phyloP scores from a whole-genome alignment of 2,888 invertebrate species.

The Celastrina argiolus region DNA sequence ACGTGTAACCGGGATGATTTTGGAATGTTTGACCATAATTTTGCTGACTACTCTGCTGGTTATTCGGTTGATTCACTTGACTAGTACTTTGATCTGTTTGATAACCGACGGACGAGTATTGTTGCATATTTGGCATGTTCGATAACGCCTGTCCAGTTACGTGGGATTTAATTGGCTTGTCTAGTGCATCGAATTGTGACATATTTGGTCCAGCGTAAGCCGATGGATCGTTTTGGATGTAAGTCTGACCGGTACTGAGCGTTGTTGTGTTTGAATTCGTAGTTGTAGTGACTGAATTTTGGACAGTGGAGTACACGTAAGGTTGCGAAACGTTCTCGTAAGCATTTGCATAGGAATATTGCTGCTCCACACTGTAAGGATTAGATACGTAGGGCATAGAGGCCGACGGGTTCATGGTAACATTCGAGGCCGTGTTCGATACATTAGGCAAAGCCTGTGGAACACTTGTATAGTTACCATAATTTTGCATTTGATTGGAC shows the following conservation, averaged over 20 bases:
- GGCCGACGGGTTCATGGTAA: conserved; percentile 3
- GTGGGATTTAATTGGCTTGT: conserved; percentile 68
- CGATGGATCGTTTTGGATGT: conserved; percentile 33
- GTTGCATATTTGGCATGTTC: conserved; percentile 36
- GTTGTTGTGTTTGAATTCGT: conserved; percentile 41
- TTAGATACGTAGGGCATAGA: conserved; percentile 28
- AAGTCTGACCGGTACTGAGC: conserved; percentile 40
- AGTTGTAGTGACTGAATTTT: conserved; percentile 42
- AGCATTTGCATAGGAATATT: conserved; percentile 44
- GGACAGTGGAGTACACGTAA: conserved; percentile 52
- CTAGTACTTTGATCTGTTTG: conserved; percentile 38
- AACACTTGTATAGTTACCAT: background rate
- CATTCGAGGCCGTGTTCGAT: conserved; percentile 20
- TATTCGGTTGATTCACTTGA: conserved; percentile 27
- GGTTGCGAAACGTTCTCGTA: conserved; percentile 49
- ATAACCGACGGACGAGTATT: conserved; percentile 36
- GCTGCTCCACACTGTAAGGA: conserved; percentile 42
- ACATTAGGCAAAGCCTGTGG: conserved; percentile 24
- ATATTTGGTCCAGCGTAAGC: conserved; percentile 39
- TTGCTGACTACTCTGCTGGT: conserved; percentile 37
- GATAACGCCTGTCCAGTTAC: conserved; percentile 62
- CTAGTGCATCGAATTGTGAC: conserved; percentile 54
- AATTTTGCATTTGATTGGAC: conserved; percentile 2
- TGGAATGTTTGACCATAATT: conserved; percentile 56
- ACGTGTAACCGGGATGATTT: conserved; percentile 81